Evolutionary conservation across 2,888 invertebrate genomes (phyloP).

Genomic region (Drosophila austrosaltans): DNA sequence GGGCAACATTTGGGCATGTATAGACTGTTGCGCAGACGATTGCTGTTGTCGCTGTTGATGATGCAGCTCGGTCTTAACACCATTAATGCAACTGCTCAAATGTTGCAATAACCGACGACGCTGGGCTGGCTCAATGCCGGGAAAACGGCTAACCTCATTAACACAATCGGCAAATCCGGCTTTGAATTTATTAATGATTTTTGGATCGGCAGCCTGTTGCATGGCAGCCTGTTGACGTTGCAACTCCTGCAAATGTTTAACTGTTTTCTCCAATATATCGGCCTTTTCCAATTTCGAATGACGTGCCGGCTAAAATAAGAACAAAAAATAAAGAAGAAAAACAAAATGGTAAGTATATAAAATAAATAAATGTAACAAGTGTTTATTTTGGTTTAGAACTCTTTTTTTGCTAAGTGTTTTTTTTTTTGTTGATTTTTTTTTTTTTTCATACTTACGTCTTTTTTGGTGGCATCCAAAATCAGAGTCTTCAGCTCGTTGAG

Average conservation of each 20-base stretch:
- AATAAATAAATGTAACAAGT: background rate
- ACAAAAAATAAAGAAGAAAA: constrained; percentile 34
- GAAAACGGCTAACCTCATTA: constrained; percentile 90
- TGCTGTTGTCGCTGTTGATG: constrained; percentile 80
- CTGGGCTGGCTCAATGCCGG: constrained; percentile 89
- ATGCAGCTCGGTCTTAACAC: constrained; percentile 82
- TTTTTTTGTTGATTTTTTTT: no score
- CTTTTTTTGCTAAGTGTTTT: background rate
- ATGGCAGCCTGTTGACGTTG: constrained; percentile 94
- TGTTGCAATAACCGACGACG: constrained; percentile 90
- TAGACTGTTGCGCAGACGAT: constrained; percentile 74
- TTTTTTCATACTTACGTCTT: constrained; percentile 91
- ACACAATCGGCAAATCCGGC: constrained; percentile 95
- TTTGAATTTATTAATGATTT: constrained; percentile 92
- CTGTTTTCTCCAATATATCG: constrained; percentile 97
- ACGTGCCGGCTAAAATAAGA: constrained; percentile 90
- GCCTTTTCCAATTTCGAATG: constrained; percentile 98
- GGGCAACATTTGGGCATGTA: constrained; percentile 86
- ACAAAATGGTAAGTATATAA: constrained; percentile 35
- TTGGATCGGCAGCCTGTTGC: constrained; percentile 92
- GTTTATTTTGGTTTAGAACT: background rate
- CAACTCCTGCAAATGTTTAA: constrained; percentile 94
- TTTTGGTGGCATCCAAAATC: constrained; percentile 92
- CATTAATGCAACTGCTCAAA: constrained; percentile 88
- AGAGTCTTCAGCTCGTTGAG: constrained; percentile 94